A percentile compares a stretch with the other conserved stretches of the same genome.
Evolutionary conservation across 2,888 invertebrate genomes (phyloP).

Genomic region (Tachystola acroxantha): DNA sequence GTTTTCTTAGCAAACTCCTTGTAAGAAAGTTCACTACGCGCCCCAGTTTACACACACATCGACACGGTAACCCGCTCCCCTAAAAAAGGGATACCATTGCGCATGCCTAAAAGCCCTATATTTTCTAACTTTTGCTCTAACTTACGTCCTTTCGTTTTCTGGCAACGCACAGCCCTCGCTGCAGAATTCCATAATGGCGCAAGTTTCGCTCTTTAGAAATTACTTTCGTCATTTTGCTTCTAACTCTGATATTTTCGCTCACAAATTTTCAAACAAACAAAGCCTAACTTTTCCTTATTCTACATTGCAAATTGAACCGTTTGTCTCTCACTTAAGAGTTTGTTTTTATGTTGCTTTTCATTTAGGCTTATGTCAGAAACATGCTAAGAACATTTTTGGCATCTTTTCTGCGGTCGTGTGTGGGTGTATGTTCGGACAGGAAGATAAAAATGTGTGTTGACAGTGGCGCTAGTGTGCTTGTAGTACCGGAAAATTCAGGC

Average conservation of each 20-base stretch:
- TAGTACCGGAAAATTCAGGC: slow-evolving; percentile 28
- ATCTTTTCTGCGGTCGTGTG: slow-evolving; percentile 47
- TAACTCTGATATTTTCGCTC: slow-evolving; percentile 13
- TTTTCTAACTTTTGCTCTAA: slow-evolving; percentile 9
- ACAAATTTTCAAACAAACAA: neutral
- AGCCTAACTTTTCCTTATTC: slow-evolving; percentile 5
- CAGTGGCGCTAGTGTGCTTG: slow-evolving; percentile 62
- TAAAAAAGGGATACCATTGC: slow-evolving; percentile 20
- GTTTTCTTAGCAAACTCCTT: slow-evolving; percentile 68
- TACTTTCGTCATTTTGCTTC: slow-evolving; percentile 25
- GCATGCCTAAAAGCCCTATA: slow-evolving; percentile 31
- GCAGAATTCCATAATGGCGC: slow-evolving; percentile 24
- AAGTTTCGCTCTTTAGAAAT: slow-evolving; percentile 12
- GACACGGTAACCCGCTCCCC: slow-evolving; percentile 23
- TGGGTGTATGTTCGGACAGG: slow-evolving; percentile 41
- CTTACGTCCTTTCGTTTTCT: slow-evolving; percentile 19
- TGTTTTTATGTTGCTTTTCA: slow-evolving; percentile 5
- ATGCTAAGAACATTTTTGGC: slow-evolving; percentile 45
- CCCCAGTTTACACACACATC: slow-evolving; percentile 41
- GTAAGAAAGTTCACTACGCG: slow-evolving; percentile 61
- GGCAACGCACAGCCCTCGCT: neutral
- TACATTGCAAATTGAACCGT: slow-evolving; percentile 20
- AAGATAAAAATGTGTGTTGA: slow-evolving; percentile 42
- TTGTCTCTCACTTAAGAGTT: rapidly evolving
- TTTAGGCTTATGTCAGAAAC: slow-evolving; percentile 14